Base-by-base conservation (phyloP, 1,140 invertebrate genomes). In the Hyles euphorbiae region DNA sequence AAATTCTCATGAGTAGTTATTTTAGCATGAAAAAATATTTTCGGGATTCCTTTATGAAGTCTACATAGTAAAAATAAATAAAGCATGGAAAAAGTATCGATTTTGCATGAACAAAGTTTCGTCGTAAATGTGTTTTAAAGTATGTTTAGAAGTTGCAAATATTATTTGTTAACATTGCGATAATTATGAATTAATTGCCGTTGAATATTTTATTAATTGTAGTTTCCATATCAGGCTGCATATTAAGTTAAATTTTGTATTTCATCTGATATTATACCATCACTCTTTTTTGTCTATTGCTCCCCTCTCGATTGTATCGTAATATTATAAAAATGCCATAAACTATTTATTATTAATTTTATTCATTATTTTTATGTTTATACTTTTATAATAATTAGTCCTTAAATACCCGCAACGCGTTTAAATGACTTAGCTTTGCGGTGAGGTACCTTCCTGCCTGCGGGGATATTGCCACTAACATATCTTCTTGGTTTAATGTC, bases 381-480 rank as follows among this genome's bases (percentile, higher is more conserved):
- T 67, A 61, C 61, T 62, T 68, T 69, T 22, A 22, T 22, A 22
- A 63, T 53, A 64, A 65, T 68, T 60, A 58, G 63, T 67, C 65
- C 61, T 58, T 59, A 50, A 53, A 52, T 53, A 68, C 55, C 57
- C 11, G 47, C 22, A 48, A 11, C 22, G 47, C 22, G 22, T 40
- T 54, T 8, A 43, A 54, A 83, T 83, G 82, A 87, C 80, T 86
- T 78, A 75, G 86, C 84, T 88, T 88, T 81, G 78, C 80, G 83
- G 82, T 85, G 74, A 80, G 79, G 84, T 83, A 87, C 88, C 89
- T 90, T 90, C 88, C 89, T 90, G 89, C 87, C 87, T 90, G 89
- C 81, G 83, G 87, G 88, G 83, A 80, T 76, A 72, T 71, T 74
- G 70, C 75, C 70, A 87, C 87, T 89, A 89, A 89, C 83, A 80